A percentile compares a stretch with the other conserved stretches of the same genome.
These are phyloP conservation scores for Manacus vitellinus DNA, from an alignment of 2,113 vertebrate genomes.

Conservation along the genomic window DNA sequence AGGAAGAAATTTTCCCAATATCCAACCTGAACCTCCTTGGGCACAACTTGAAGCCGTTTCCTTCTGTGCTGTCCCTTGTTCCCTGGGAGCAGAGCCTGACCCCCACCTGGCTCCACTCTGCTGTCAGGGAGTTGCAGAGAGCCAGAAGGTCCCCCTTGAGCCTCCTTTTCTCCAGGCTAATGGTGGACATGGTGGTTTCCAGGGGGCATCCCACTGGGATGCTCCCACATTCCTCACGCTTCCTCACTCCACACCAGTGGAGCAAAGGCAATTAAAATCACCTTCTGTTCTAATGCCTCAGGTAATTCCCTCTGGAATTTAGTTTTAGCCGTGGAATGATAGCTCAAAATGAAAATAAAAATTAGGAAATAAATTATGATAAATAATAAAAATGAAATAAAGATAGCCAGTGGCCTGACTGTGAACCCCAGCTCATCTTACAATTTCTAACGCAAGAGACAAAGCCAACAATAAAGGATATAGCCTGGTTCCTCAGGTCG, in stretches of 20 bases:
- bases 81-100: neutral
- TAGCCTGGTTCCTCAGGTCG: constrained; percentile 91
- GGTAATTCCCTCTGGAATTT: neutral
- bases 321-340: neutral
- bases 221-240: accelerated
- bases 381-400: neutral
- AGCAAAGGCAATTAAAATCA: neutral
- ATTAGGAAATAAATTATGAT: neutral
- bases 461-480: constrained; percentile 83
- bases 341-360: neutral
- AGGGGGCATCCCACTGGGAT: neutral
- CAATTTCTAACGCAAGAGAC: neutral
- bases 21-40: neutral
- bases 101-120: accelerated
- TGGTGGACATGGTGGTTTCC: accelerated
- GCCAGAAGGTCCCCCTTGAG: neutral
- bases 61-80: neutral
- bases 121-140: neutral
- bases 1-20: neutral
- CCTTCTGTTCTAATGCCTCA: neutral
- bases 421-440: neutral
- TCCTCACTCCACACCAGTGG: neutral
- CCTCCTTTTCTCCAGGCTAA: neutral
- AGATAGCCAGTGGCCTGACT: neutral
- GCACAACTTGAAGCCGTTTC: accelerated